Base-by-base conservation (phyloP, 2,797 vertebrate species). In the Pelochelys cantorii region DNA sequence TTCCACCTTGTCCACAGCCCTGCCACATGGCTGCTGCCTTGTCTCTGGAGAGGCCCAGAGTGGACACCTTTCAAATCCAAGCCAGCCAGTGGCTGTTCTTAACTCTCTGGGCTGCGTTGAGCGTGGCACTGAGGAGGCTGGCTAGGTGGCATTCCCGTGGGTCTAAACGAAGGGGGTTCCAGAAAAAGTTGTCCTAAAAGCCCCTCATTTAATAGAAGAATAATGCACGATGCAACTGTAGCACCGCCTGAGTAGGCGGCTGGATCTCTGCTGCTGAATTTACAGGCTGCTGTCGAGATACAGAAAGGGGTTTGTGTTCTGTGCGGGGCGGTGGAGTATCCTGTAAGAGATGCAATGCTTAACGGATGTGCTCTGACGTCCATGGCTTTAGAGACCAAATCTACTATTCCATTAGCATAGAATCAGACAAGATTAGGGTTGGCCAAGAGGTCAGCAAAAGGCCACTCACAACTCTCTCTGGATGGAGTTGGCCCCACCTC, bases 351-450 rank as follows among this genome's bases (percentile, higher is more conserved):
- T 20, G 86, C 82, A 52, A 31, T 78, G 23, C 81, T 20, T 22
- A 1, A 1, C 79, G 31, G 86, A 87, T 18, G 53, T n/a, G 13
- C 10, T 56, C 85, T 11, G 62, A 57, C 53, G 2, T 0, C 29
- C 71, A 0, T 2, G 11, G 54, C 77, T 74, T 17, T 59, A 13
- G 18, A 56, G 59, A 5, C 1, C 83, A 3, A 5, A 13, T 31
- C 1, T 20, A 14, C 1, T 1, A 8, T 87, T 48, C 13, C 0
- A 0, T 9, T 20, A 54, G 11, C 53, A 54, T 13, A 54, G 14
- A 54, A 54, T 14, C 14, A 11, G 11, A 54, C 11, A 54, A 7
- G 53, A 54, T 54, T 54, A 54, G 53, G 53, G 53, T 54, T 54
- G 53, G 53, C 11, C 11, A 11, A 54, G 53, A 54, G 53, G 53